Evolutionary conservation across 2,888 invertebrate species (phyloP), one percentile per base, ranked within the genome.

Genomic region (Platycheirus albimanus): DNA sequence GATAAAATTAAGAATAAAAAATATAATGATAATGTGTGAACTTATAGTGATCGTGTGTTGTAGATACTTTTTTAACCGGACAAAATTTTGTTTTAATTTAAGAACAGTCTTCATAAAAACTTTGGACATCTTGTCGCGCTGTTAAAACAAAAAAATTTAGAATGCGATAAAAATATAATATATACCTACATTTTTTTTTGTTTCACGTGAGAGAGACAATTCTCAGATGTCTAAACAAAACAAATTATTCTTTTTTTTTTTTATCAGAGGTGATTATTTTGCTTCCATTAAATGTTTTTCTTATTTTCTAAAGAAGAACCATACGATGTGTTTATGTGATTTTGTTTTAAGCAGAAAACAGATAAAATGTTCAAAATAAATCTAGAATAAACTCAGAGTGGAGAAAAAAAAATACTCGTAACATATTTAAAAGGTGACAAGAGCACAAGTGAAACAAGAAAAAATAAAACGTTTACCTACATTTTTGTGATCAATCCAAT

Each of bases 391-490:
- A 61, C 45, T 45, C 8, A n/a, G 45, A 17, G 45, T 30, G 30
- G 5, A n/a, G 3, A 43, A n/a, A 63, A 45, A 63, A 54, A n/a
- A n/a, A n/a, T n/a, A n/a, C n/a, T n/a, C n/a, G n/a, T n/a, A n/a
- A n/a, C n/a, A n/a, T 28, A 15, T 61, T 70, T 70, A 63, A 56
- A 70, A 56, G 47, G 63, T 64, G 63, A 77, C 70, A 64, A 58
- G 30, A 33, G 36, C 24, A 56, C 49, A 28, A 20, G 30, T 30
- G 8, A n/a, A 24, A 3, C 3, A 24, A 4, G 15, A 36, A 56
- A 41, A 36, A 54, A 13, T 47, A 41, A 30, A 51, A 49, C n/a
- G n/a, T n/a, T n/a, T n/a, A n/a, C n/a, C n/a, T n/a, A n/a, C n/a
- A n/a, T n/a, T n/a, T n/a, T n/a, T n/a, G n/a, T n/a, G n/a, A n/a